Percentiles rank a stretch among this genome's conserved stretches.
phyloP scores from a whole-genome alignment of 2,797 vertebrate species.

The Argya squamiceps region DNA sequence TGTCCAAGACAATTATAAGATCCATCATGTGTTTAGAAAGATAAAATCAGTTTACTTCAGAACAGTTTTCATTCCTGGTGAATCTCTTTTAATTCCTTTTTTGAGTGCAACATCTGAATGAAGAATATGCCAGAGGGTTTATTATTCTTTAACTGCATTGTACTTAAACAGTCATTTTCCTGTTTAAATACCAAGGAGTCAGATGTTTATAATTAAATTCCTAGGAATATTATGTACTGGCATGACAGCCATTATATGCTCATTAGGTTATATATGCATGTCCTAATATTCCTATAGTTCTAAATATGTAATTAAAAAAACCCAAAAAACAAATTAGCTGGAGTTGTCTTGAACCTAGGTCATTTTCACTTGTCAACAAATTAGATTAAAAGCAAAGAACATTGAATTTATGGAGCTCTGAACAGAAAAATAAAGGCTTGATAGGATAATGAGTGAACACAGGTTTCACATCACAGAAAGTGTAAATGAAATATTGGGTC shows the following conservation, averaged over 20 bases:
- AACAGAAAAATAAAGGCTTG: conserved; percentile 24
- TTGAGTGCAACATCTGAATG: neutral
- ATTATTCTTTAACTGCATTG: conserved; percentile 24
- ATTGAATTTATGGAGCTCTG: conserved; percentile 24
- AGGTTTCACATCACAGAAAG: neutral
- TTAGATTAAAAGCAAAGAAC: conserved; percentile 13
- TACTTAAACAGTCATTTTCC: conserved; percentile 4
- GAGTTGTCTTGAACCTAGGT: neutral
- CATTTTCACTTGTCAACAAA: conserved; percentile 25
- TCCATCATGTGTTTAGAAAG: neutral
- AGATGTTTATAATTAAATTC: conserved; percentile 50
- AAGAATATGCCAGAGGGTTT: conserved; percentile 8
- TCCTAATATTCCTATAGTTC: neutral
- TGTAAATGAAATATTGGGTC: neutral
- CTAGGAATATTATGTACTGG: neutral
- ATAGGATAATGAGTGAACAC: neutral
- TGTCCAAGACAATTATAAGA: rapidly evolving
- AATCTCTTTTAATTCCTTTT: neutral
- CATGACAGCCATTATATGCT: conserved; percentile 9
- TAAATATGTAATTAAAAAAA: neutral
- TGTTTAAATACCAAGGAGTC: conserved; percentile 34
- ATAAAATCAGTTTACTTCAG: neutral
- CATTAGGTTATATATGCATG: neutral
- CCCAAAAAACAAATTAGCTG: neutral
- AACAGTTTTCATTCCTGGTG: neutral